A percentile compares a stretch with the other conserved stretches of the same genome.
phyloP scores from a whole-genome alignment of 1,140 invertebrate species.

The Rhopalosiphum maidis region DNA sequence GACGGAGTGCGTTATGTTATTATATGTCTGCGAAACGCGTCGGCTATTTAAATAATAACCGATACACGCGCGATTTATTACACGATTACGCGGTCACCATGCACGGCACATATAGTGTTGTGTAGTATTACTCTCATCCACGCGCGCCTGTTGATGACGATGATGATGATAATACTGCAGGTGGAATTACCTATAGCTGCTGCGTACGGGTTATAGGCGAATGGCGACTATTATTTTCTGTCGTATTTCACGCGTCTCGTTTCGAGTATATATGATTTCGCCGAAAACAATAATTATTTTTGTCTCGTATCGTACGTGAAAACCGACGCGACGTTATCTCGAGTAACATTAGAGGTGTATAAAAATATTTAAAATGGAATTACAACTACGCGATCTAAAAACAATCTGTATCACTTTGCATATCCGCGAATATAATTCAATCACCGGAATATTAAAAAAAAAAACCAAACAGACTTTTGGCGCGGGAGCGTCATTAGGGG shows the following conservation, averaged over 20 bases:
- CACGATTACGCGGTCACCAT: not conserved
- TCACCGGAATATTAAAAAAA: not conserved
- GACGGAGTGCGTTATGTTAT: too few relatives aligned
- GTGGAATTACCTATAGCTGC: not conserved
- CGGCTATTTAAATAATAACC: too few relatives aligned
- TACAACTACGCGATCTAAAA: too few relatives aligned
- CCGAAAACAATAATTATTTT: not conserved
- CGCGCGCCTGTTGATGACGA: not conserved
- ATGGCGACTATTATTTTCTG: not conserved
- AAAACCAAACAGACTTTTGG: too few relatives aligned
- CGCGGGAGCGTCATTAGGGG: too few relatives aligned
- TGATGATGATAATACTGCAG: not conserved
- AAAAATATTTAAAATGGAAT: too few relatives aligned
- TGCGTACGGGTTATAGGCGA: too few relatives aligned
- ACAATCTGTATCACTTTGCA: too few relatives aligned
- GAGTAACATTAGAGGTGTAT: too few relatives aligned
- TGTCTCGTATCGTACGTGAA: too few relatives aligned
- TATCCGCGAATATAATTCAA: not conserved
- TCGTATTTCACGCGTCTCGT: not conserved
- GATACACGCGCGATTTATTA: not conserved
- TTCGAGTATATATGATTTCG: not conserved
- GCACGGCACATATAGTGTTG: too few relatives aligned
- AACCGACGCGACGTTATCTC: too few relatives aligned
- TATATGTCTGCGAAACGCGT: not conserved
- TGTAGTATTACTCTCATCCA: not conserved